phyloP scores from a whole-genome alignment of 2,888 invertebrate genomes.

The Apocheima hispidaria region DNA sequence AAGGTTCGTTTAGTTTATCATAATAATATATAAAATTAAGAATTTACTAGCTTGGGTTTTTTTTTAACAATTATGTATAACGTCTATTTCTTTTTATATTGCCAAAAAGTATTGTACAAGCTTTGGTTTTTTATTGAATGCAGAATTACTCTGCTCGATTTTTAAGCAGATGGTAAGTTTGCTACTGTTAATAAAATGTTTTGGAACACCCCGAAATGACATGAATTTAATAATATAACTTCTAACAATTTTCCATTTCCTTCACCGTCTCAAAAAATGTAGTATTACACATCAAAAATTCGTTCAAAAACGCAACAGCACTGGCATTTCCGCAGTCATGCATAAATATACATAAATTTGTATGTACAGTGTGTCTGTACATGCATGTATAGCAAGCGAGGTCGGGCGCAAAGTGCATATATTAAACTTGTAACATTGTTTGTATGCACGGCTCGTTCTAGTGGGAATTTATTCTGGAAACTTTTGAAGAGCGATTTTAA shows the following conservation, averaged over 20 bases:
- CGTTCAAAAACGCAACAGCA: conserved; percentile 24
- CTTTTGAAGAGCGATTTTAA: background rate
- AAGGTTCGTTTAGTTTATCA: too few relatives aligned
- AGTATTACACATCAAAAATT: conserved; percentile 12
- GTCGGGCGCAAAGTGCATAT: conserved; percentile 46
- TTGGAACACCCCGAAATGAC: too few relatives aligned
- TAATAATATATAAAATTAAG: too few relatives aligned
- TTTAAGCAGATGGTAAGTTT: too few relatives aligned
- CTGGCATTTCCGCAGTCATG: conserved; percentile 15
- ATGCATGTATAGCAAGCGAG: conserved; percentile 18
- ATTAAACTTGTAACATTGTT: conserved; percentile 36
- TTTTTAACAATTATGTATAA: too few relatives aligned
- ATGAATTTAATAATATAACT: background rate
- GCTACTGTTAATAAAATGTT: too few relatives aligned
- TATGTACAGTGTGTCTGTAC: conserved; percentile 29
- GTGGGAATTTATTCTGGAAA: conserved; percentile 18
- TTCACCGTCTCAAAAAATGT: background rate
- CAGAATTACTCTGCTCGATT: too few relatives aligned
- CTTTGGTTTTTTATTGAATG: too few relatives aligned
- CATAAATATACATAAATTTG: conserved; percentile 40
- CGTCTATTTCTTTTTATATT: too few relatives aligned
- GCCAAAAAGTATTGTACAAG: too few relatives aligned
- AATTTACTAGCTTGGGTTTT: too few relatives aligned
- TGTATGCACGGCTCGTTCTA: conserved; percentile 20
- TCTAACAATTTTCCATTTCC: background rate